phyloP scores from a whole-genome alignment of 2,797 vertebrate genomes.

The Ceyx erithaca region DNA sequence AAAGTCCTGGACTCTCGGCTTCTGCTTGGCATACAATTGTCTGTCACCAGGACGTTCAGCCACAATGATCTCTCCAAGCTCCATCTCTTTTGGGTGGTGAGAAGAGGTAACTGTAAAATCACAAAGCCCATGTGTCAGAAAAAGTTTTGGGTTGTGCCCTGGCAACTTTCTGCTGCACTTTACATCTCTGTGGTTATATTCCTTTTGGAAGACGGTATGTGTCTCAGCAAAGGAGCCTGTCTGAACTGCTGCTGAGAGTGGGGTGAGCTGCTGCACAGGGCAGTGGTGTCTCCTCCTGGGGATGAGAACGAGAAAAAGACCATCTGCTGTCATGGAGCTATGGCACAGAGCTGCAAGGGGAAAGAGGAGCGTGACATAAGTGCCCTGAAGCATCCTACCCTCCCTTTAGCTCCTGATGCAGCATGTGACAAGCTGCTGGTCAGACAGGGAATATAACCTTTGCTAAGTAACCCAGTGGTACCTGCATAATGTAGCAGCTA shows the following conservation, averaged over 20 bases:
- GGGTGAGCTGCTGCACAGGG: accelerated
- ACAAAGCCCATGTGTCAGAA: background rate
- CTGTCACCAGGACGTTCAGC: slow-evolving; percentile 17
- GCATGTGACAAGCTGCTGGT: background rate
- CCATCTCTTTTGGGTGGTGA: slow-evolving; percentile 56
- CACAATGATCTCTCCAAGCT: slow-evolving; percentile 63
- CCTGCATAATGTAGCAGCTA: background rate
- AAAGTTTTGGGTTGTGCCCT: background rate
- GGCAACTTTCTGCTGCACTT: background rate
- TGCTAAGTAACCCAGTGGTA: background rate
- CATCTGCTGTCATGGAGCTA: background rate
- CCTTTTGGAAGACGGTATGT: background rate
- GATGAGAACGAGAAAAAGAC: background rate
- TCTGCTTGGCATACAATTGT: background rate
- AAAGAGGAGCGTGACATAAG: accelerated
- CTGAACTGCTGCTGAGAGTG: background rate
- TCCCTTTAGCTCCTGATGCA: background rate
- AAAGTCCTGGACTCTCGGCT: background rate
- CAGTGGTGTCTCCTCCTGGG: background rate
- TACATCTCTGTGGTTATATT: accelerated
- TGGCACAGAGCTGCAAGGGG: background rate
- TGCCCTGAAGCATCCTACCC: background rate
- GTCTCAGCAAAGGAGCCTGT: background rate
- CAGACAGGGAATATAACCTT: background rate
- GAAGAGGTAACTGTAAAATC: background rate